Conservation (phyloP, 2,888 invertebrate species). For the Rhyacophila evoluta region DNA sequence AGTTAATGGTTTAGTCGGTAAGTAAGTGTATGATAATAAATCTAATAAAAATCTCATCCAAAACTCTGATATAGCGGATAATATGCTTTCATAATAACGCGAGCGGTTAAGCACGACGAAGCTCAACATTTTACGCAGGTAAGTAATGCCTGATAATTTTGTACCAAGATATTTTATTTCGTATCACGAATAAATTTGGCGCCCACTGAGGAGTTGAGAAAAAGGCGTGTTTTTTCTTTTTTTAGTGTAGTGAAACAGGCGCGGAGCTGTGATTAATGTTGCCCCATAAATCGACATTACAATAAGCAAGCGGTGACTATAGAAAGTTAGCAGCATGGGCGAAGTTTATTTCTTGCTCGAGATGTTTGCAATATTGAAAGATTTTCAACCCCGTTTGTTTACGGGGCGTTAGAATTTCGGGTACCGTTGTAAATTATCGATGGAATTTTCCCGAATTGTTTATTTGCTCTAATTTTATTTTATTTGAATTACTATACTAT, state of each 20-base stretch:
- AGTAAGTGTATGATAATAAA: neutral
- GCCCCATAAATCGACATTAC: slow-evolving; percentile 47
- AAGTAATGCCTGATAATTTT: slow-evolving; percentile 1
- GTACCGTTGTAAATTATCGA: neutral
- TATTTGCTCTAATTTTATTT: too few species aligned
- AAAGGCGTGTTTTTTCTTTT: slow-evolving; percentile 27
- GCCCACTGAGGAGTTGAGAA: neutral
- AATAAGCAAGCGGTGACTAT: slow-evolving; percentile 36
- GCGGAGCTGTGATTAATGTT: slow-evolving; percentile 46
- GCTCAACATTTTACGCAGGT: neutral
- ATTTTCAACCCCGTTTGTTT: neutral
- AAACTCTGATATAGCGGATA: neutral
- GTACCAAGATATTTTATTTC: neutral
- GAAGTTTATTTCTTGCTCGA: slow-evolving; percentile 20
- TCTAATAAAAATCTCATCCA: neutral
- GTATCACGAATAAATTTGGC: neutral
- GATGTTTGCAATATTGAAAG: slow-evolving; percentile 22
- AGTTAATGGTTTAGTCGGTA: too few species aligned
- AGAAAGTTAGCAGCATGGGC: neutral
- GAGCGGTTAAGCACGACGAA: neutral
- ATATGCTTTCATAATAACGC: slow-evolving; percentile 14
- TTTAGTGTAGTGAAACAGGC: slow-evolving; percentile 38
- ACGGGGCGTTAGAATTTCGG: neutral
- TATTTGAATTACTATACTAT: too few species aligned
- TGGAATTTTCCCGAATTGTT: too few species aligned